A percentile compares a stretch with the other conserved stretches of the same genome.
Evolutionary conservation across 1,140 invertebrate genomes (phyloP).

Genomic region (Chymomyza costata): DNA sequence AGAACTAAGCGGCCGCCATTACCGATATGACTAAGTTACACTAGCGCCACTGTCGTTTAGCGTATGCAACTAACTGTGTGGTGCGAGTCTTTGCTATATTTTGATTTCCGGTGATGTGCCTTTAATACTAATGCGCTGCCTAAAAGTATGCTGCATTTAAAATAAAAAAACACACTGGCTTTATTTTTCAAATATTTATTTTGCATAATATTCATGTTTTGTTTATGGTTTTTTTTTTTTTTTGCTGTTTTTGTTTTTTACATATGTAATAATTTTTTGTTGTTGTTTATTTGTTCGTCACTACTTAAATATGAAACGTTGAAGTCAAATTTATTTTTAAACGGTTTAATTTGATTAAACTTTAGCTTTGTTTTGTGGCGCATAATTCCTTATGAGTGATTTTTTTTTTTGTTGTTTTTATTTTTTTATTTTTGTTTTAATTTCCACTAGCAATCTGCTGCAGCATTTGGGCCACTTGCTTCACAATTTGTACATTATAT

Average conservation of each 20-base stretch:
- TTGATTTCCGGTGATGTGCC: too few relatives aligned
- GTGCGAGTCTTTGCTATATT: too few relatives aligned
- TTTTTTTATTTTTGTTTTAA: conserved; percentile 2
- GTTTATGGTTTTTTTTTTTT: conserved; percentile 47
- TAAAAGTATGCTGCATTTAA: not conserved
- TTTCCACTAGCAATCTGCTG: conserved; percentile 7
- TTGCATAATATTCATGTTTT: conserved; percentile 65
- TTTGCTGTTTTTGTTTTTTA: conserved; percentile 53
- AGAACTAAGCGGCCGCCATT: too few relatives aligned
- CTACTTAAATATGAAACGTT: conserved; percentile 73
- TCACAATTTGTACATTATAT: conserved; percentile 73
- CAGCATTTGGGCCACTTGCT: conserved; percentile 33
- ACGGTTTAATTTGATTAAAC: conserved; percentile 70
- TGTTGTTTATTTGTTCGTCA: conserved; percentile 37
- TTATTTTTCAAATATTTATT: conserved; percentile 48
- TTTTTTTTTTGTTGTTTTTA: conserved; percentile 8
- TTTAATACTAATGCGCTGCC: too few relatives aligned
- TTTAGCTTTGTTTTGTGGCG: conserved; percentile 43
- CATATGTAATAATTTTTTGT: conserved; percentile 55
- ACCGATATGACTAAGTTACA: too few relatives aligned
- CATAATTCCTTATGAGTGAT: conserved; percentile 20
- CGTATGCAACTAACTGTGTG: too few relatives aligned
- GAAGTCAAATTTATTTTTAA: conserved; percentile 60
- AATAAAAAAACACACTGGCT: too few relatives aligned
- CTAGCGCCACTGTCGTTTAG: too few relatives aligned